Conservation (phyloP, 1,140 invertebrate genomes). For the Drosophila bocki region DNA sequence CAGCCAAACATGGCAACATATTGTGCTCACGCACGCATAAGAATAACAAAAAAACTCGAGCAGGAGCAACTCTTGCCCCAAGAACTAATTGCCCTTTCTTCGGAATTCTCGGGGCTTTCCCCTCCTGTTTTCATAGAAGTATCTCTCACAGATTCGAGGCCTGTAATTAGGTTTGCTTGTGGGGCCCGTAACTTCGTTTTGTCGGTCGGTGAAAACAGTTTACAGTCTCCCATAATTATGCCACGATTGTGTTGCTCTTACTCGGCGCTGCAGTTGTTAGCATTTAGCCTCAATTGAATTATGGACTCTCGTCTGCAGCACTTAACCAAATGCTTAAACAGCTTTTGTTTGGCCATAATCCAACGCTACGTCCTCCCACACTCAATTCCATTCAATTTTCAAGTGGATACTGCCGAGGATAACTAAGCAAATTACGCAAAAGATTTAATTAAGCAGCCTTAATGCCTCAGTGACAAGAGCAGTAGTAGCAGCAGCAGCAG, state of each 20-base stretch:
- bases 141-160: slow-evolving; percentile 2
- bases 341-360: slow-evolving; percentile 60
- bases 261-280: slow-evolving; percentile 60
- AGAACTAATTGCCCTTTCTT: slow-evolving; percentile 44
- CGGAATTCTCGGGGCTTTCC: background rate
- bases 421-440: slow-evolving; percentile 80
- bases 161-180: slow-evolving; percentile 49
- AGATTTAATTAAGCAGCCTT: slow-evolving; percentile 78
- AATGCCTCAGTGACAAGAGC: slow-evolving; percentile 51
- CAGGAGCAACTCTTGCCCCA: slow-evolving; percentile 19
- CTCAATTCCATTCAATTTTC: slow-evolving; percentile 66
- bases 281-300: slow-evolving; percentile 74
- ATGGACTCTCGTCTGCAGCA: slow-evolving; percentile 53
- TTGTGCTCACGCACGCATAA: slow-evolving; percentile 63
- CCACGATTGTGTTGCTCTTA: slow-evolving; percentile 57
- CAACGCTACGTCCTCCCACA: slow-evolving; percentile 2
- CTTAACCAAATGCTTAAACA: slow-evolving; percentile 56
- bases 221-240: slow-evolving; percentile 63
- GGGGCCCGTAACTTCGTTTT: slow-evolving; percentile 54
- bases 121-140: background rate
- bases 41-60: slow-evolving; percentile 45
- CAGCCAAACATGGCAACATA: slow-evolving; percentile 65
- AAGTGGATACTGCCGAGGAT: slow-evolving; percentile 68
- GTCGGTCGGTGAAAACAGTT: slow-evolving; percentile 35
- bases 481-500: slow-evolving; percentile 18